Percentiles rank a stretch among this genome's conserved stretches.
phyloP scores from a whole-genome alignment of 1,140 invertebrate species.

The Gryon sp. region DNA sequence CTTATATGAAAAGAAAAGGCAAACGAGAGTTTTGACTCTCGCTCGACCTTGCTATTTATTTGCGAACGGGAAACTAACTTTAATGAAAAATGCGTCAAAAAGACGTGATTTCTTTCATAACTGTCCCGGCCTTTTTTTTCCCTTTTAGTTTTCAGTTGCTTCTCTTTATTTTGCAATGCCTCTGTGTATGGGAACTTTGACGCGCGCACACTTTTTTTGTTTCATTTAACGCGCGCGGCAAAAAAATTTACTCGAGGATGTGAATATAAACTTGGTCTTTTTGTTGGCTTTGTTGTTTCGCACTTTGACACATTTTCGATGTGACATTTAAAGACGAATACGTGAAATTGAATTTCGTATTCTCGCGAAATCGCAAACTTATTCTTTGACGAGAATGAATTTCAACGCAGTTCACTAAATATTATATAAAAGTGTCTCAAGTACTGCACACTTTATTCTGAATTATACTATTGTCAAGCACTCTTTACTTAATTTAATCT shows the following conservation, averaged over 20 bases:
- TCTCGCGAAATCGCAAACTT: not conserved
- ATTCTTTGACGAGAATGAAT: not conserved
- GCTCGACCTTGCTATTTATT: slow-evolving; percentile 31
- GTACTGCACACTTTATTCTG: too few relatives aligned
- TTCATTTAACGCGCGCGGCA: slow-evolving; percentile 22
- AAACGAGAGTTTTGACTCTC: slow-evolving; percentile 16
- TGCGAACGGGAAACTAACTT: slow-evolving; percentile 51
- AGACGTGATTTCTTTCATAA: slow-evolving; percentile 48
- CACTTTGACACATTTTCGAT: slow-evolving; percentile 9
- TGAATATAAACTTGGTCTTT: slow-evolving; percentile 23
- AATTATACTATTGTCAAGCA: too few relatives aligned
- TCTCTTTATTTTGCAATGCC: slow-evolving; percentile 16
- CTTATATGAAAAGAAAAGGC: slow-evolving; percentile 43
- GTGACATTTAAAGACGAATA: slow-evolving; percentile 11
- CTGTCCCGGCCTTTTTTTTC: slow-evolving; percentile 14
- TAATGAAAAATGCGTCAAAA: slow-evolving; percentile 59
- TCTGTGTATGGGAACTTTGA: slow-evolving; percentile 30
- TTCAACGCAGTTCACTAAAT: too few relatives aligned
- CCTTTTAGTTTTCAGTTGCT: too few relatives aligned
- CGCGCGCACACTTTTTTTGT: slow-evolving; percentile 16
- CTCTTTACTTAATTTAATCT: too few relatives aligned
- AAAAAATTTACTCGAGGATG: slow-evolving; percentile 15
- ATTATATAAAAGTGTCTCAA: too few relatives aligned
- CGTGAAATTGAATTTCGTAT: slow-evolving; percentile 8
- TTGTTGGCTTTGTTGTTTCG: slow-evolving; percentile 6